phyloP scores from a whole-genome alignment of 2,888 invertebrate species.

The Watsonalla cultraria region DNA sequence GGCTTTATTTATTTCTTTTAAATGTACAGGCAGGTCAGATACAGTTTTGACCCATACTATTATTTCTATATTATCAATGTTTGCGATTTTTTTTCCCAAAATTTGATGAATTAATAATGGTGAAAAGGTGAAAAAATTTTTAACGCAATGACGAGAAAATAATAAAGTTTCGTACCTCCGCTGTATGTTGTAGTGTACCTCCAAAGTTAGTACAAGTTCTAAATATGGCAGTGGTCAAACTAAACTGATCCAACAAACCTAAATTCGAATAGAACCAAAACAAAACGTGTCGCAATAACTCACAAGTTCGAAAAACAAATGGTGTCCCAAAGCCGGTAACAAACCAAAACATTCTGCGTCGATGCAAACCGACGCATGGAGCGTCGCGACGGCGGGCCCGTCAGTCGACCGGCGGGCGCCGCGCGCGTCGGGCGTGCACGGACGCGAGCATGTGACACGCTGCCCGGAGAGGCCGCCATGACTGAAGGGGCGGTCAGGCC shows the following conservation, averaged over 20 bases:
- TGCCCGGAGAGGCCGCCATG: conserved; percentile 54
- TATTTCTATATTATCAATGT: no score
- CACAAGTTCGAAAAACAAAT: background rate
- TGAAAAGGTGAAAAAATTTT: no score
- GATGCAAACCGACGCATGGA: conserved; percentile 30
- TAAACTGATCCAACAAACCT: no score
- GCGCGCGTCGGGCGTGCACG: conserved; percentile 48
- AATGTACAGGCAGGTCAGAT: no score
- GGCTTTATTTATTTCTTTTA: background rate
- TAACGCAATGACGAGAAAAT: no score
- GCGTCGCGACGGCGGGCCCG: conserved; percentile 35
- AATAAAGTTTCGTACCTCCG: no score
- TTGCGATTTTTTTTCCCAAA: no score
- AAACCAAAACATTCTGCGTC: conserved; percentile 42
- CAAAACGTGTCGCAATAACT: background rate
- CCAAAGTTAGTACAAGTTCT: no score
- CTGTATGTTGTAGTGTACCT: no score
- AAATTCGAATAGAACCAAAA: background rate
- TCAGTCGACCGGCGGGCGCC: conserved; percentile 54
- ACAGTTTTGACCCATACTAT: no score
- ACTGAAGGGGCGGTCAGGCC: conserved; percentile 72
- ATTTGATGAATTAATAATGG: no score
- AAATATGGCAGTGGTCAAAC: no score
- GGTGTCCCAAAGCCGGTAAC: conserved; percentile 7
- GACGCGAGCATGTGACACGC: conserved; percentile 45